Base-by-base conservation (phyloP, 2,113 vertebrate species). In the Scalopus aquaticus region DNA sequence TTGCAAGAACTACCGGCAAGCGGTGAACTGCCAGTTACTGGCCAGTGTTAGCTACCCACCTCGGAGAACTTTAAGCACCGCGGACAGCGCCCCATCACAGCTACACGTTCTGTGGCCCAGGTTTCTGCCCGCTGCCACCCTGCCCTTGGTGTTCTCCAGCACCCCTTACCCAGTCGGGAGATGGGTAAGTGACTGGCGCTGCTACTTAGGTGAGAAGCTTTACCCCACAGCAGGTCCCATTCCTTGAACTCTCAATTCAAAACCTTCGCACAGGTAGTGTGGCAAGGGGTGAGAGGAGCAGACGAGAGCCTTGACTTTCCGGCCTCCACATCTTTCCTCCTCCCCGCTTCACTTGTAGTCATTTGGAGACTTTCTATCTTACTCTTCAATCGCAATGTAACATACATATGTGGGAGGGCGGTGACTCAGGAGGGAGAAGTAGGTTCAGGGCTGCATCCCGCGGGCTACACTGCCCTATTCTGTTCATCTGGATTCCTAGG, bases 11-110 rank as follows among this genome's bases (percentile, higher is more conserved):
- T 5, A 70, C 58, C 64, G 88, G 54, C 56, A 20, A 13, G 30
- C 6, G 0, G 6, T 5, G 60, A 72, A 22, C 51, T 30, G 35
- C 60, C 44, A 37, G 28, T 69, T 74, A 9, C 39, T 12, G 0
- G 11, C 35, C 6, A 5, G 3, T 3, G 22, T 51, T 6, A 86
- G 44, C n/a, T 69, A 12, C 11, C 24, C 4, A 37, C 26, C 19
- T 2, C 26, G 1, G 13, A 79, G 90, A 95, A 96, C 95, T 64
- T 98, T 97, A 98, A 98, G 98, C 0, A 95, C 95, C 84, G 1
- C 4, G 97, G 97, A 98, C 97, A 98, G 98, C 81, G 17, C 60
- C 84, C 13, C 0, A 9, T 0, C 1, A 15, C 6, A 2, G 16
- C 35, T 0, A 7, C 12, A 0, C 0, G 8, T 4, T 19, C 28